Conservation (phyloP, 1,140 invertebrate species). For the Stegodyphus mimosarum region DNA sequence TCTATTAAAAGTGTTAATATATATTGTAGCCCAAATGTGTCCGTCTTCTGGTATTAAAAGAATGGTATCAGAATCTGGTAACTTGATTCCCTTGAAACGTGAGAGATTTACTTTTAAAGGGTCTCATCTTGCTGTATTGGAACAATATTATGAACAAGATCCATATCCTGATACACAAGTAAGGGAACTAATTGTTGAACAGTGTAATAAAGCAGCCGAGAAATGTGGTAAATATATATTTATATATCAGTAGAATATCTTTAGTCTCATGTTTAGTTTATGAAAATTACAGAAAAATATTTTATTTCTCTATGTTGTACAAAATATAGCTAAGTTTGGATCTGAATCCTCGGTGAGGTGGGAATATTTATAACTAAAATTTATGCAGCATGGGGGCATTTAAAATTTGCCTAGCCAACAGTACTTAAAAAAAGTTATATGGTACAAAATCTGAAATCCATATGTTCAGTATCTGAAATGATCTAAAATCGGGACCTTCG, state of each 20-base stretch:
- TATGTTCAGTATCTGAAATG: too few species aligned
- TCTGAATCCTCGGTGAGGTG: too few species aligned
- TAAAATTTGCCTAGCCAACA: too few species aligned
- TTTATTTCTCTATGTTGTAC: background rate
- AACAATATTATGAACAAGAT: slow-evolving; percentile 67
- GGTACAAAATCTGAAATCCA: too few species aligned
- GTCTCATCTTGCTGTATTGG: slow-evolving; percentile 68
- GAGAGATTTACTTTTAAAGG: slow-evolving; percentile 69
- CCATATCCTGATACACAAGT: slow-evolving; percentile 68
- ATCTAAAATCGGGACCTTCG: too few species aligned
- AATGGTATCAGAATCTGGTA: slow-evolving; percentile 64
- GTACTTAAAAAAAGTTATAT: too few species aligned
- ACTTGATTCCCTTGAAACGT: slow-evolving; percentile 64
- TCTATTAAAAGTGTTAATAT: background rate
- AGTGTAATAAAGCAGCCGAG: slow-evolving; percentile 66
- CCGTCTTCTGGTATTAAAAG: slow-evolving; percentile 63
- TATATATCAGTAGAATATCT: background rate
- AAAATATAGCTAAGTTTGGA: background rate
- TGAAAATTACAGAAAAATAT: background rate
- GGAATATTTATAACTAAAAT: too few species aligned
- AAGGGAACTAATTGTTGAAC: slow-evolving; percentile 67
- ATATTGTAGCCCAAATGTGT: slow-evolving; percentile 62
- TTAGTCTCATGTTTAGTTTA: background rate
- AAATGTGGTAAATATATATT: slow-evolving; percentile 51
- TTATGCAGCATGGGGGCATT: too few species aligned